Conservation (phyloP, 1,140 invertebrate species). For the Acromyrmex charruanus region DNA sequence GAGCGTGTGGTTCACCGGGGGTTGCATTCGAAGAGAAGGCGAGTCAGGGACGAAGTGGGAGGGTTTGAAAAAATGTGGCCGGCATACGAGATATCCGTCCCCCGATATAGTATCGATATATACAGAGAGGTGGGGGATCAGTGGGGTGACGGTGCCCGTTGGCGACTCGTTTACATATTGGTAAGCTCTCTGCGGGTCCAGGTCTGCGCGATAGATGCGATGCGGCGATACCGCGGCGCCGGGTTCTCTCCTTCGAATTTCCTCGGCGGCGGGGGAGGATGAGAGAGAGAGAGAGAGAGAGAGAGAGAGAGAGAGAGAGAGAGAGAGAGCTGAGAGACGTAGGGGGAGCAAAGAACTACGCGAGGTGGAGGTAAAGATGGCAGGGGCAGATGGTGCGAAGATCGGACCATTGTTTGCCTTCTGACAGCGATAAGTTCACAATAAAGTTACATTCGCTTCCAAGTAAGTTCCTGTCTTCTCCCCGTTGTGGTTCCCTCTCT, state of each 20-base stretch:
- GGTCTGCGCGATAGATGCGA: constrained; percentile 74
- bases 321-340: background rate
- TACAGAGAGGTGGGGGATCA: constrained; percentile 19
- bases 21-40: constrained; percentile 30
- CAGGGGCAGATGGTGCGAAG: constrained; percentile 82
- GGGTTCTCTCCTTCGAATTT: constrained; percentile 51
- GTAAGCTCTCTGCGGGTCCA: constrained; percentile 54
- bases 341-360: constrained; percentile 60
- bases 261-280: background rate
- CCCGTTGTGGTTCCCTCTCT: constrained; percentile 36
- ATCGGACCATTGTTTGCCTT: constrained; percentile 85
- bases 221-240: constrained; percentile 73
- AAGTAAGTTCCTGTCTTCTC: constrained; percentile 78
- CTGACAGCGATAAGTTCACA: constrained; percentile 86
- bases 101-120: constrained; percentile 50
- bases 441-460: constrained; percentile 84
- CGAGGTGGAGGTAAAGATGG: constrained; percentile 74
- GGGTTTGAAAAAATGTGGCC: constrained; percentile 46
- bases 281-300: no score
- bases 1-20: constrained; percentile 44
- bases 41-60: background rate
- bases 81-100: constrained; percentile 56
- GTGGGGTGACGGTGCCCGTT: constrained; percentile 57
- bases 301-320: no score
- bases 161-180: constrained; percentile 76